Evolutionary conservation across 2,797 vertebrate species (phyloP).

Genomic region (Iguana delicatissima): DNA sequence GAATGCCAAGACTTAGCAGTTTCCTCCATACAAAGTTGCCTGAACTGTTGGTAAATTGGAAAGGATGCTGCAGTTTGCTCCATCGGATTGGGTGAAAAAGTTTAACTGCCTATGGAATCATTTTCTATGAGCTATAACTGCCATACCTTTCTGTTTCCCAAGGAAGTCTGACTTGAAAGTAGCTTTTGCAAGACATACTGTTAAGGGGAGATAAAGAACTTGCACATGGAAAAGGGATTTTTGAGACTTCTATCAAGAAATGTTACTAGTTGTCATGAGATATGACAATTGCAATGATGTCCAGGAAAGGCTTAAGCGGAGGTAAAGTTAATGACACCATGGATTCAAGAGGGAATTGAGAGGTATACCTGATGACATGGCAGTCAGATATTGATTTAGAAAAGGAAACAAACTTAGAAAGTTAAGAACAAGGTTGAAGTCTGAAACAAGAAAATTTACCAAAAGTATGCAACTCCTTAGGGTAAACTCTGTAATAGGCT

Average conservation of each 20-base stretch:
- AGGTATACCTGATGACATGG: neutral
- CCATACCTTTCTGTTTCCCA: neutral
- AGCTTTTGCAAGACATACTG: constrained; percentile 29
- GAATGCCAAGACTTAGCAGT: neutral
- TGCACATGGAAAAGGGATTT: neutral
- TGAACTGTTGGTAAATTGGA: constrained; percentile 4
- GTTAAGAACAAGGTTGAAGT: neutral
- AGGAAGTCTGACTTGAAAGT: constrained; percentile 19
- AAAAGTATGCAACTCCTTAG: neutral
- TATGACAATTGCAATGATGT: neutral
- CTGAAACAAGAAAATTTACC: neutral
- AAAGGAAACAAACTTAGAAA: neutral
- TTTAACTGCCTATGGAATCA: neutral
- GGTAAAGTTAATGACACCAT: neutral
- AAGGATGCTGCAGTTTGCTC: neutral
- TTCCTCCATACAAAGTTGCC: neutral
- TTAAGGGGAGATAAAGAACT: neutral
- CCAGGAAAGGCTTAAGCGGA: neutral
- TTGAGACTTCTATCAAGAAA: neutral
- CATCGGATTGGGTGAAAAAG: neutral
- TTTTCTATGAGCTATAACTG: fast-evolving
- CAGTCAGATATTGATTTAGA: neutral
- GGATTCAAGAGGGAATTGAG: neutral
- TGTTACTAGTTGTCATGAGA: neutral
- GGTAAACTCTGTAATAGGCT: too few relatives aligned